Base-by-base conservation (phyloP, 2,113 vertebrate genomes). In the Salminus brasiliensis region DNA sequence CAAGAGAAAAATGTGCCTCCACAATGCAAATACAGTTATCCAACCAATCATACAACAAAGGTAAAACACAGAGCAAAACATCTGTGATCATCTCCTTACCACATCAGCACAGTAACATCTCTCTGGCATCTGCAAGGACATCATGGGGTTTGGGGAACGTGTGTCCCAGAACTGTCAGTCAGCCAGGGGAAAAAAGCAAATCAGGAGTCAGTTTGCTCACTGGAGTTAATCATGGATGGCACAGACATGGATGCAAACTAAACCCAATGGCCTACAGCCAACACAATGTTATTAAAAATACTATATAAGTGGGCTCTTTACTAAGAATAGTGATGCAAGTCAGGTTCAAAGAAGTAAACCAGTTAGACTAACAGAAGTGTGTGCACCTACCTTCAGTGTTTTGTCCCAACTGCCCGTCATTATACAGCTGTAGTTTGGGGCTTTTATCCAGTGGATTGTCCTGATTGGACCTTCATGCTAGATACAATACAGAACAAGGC, bases 381-480 rank as follows among this genome's bases (percentile, higher is more conserved):
- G 49, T 55, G 78, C 0, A 55, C 25, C 0, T 85, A 98, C 98
- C 95, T 98, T 99, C 66, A 99, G 78, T 10, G 96, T 98, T 93
- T 99, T 99, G 89, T 99, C 98, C 98, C 98, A 99, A 83, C 97
- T 98, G 57, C 97, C 97, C 0, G 97, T 99, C 98, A 99, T 99
- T 84, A 99, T 87, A 74, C 98, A 99, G 90, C 92, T 99, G 81
- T 99, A 99, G 91, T 97, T 98, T 0, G 97, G 96, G 12, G 98
- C 97, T 93, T 99, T 99, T 83, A 99, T 98, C 98, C 98, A 99
- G 62, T 99, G 97, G 76, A 99, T 94, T 11, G 97, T 92, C 85
- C 96, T 99, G 76, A 99, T 97, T 11, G 98, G 97, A 25, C 96
- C 97, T 23, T 99, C 98, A 2, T 99, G 98, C 98, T 99, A 84